Base-by-base conservation (phyloP, 2,797 vertebrate species). In the Chelon labrosus region DNA sequence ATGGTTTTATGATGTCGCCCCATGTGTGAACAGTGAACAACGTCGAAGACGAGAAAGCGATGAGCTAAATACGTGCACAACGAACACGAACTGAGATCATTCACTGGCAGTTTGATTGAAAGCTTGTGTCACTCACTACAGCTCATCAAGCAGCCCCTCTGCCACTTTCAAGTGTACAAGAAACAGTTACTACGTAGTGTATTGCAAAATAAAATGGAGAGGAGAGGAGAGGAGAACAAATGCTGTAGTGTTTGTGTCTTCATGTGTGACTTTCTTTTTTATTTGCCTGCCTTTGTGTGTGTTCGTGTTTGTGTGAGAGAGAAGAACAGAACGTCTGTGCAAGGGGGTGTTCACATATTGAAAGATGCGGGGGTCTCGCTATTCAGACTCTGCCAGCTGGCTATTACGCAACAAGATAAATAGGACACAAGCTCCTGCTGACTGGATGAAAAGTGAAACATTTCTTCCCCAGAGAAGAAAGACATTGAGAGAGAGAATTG, bases 401-500 rank as follows among this genome's bases (percentile, higher is more conserved):
- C 79, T 77, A 59, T 91, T 92, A 88, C 66, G 66, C 84, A 91
- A 92, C 53, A 6, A 50, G 47, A 71, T 85, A 75, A 89, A 87
- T 79, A 52, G 87, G 70, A 87, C 83, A 79, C 47, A 77, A 52
- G 38, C 39, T 47, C 79, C 65, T 5, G 39, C 70, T 74, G 72
- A 68, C 47, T 78, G 66, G 65, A 76, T 65, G 46, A 79, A 44
- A 80, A 73, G 53, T 70, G 60, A 79, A 73, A n/a, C 2, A 13
- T 35, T 68, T 46, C 39, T 39, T 47, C 73, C 58, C 47, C 39
- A 63, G 39, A 75, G 54, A 12, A 46, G n/a, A 44, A 41, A 39
- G 17, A 22, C 10, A 39, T 3, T 22, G 22, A 22, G 22, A 22
- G 37, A 17, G 10, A 47, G 35, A 37, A n/a, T n/a, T n/a, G n/a